phyloP scores from a whole-genome alignment of 2,797 vertebrate species.

The Cryptoblepharus egeriae region DNA sequence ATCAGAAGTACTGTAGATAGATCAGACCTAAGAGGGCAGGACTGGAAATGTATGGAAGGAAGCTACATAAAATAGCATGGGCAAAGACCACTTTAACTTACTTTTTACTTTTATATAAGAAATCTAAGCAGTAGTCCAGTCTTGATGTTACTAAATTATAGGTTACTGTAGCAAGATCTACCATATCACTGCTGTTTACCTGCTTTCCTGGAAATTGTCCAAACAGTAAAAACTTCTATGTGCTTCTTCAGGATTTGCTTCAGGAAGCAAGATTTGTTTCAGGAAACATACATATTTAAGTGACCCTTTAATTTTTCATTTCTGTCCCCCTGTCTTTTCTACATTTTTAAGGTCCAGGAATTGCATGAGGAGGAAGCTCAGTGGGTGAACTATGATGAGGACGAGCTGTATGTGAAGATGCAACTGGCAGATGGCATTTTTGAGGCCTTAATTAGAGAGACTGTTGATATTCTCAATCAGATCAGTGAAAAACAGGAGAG shows the following conservation, averaged over 20 bases:
- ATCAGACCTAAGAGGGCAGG: too few species aligned
- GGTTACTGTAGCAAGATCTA: too few species aligned
- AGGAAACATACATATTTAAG: not conserved
- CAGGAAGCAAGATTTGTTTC: too few species aligned
- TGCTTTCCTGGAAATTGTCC: not conserved
- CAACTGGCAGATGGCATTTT: constrained; percentile 97
- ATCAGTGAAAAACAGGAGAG: constrained; percentile 87
- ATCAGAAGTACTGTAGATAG: too few species aligned
- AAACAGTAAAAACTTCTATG: not conserved
- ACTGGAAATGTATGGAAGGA: too few species aligned
- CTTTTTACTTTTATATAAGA: too few species aligned
- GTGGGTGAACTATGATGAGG: constrained; percentile 98
- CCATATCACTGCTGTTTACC: not conserved
- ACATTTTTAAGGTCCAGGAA: constrained; percentile 89
- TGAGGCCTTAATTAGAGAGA: constrained; percentile 94
- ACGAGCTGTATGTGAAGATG: constrained; percentile 97
- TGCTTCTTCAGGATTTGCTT: too few species aligned
- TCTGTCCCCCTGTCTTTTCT: constrained; percentile 7
- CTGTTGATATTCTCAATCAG: constrained; percentile 85
- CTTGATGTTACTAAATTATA: too few species aligned
- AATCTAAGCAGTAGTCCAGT: too few species aligned
- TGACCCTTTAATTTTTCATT: too few species aligned
- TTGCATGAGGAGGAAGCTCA: constrained; percentile 96
- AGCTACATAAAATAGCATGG: too few species aligned
- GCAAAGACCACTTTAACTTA: too few species aligned